Conservation (phyloP, 2,113 vertebrate genomes). For the Eublepharis macularius region DNA sequence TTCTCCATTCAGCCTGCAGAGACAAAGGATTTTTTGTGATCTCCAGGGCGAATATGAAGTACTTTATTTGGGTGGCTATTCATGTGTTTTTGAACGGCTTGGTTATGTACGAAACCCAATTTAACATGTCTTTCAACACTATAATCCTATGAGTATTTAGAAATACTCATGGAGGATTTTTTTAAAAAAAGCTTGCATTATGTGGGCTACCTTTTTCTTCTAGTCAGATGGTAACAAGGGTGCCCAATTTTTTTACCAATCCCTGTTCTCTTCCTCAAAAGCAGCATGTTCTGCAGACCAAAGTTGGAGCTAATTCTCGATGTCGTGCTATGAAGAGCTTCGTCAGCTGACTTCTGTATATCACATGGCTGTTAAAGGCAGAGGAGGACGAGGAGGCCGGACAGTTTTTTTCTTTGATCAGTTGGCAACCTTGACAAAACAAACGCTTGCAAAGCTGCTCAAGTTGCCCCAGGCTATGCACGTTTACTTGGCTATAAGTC, state of each 20-base stretch:
- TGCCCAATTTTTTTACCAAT: not conserved
- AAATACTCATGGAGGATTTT: slow-evolving; percentile 62
- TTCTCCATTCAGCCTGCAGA: slow-evolving; percentile 76
- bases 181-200: slow-evolving; percentile 52
- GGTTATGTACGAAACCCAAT: slow-evolving; percentile 78
- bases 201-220: slow-evolving; percentile 57
- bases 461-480: too few relatives aligned
- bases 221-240: not conserved
- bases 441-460: not conserved
- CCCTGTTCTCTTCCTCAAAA: not conserved
- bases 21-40: slow-evolving; percentile 84
- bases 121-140: slow-evolving; percentile 78
- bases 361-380: not conserved
- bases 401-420: not conserved
- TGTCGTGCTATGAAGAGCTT: not conserved
- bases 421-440: not conserved
- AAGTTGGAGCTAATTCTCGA: not conserved
- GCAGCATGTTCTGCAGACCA: not conserved
- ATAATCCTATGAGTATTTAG: slow-evolving; percentile 75
- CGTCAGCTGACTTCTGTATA: not conserved
- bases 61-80: slow-evolving; percentile 77
- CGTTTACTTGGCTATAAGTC: too few relatives aligned
- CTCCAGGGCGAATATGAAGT: slow-evolving; percentile 81
- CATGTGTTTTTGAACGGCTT: slow-evolving; percentile 78
- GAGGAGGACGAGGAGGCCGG: too few relatives aligned